These are phyloP conservation scores for Bombus pascuorum DNA, from an alignment of 1,140 invertebrate species.

Conservation along the genomic window DNA sequence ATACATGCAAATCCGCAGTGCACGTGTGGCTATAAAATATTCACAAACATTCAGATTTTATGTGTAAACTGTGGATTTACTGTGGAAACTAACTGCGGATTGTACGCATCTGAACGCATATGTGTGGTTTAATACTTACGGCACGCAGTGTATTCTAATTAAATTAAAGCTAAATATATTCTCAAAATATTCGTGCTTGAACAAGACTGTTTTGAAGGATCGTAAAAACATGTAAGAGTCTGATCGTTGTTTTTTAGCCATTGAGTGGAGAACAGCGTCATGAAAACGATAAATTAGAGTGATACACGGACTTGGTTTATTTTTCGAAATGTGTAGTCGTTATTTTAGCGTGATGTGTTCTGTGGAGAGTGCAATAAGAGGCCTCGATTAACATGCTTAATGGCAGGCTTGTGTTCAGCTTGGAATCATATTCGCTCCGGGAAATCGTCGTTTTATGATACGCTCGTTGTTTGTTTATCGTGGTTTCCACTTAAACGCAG, in stretches of 20 bases:
- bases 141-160: neutral
- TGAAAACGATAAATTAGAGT: neutral
- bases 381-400: slow-evolving; percentile 24
- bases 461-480: slow-evolving; percentile 18
- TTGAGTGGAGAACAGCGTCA: neutral
- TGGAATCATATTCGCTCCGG: slow-evolving; percentile 9
- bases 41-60: too few relatives aligned
- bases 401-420: neutral
- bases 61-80: too few relatives aligned
- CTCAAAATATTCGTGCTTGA: too few relatives aligned
- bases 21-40: too few relatives aligned
- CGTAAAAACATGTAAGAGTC: neutral
- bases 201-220: neutral
- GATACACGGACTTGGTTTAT: neutral
- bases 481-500: neutral
- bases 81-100: too few relatives aligned
- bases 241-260: neutral
- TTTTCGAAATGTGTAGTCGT: neutral
- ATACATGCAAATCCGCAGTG: too few relatives aligned
- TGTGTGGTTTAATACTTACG: too few relatives aligned
- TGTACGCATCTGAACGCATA: too few relatives aligned
- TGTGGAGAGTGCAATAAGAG: neutral
- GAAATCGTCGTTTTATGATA: neutral
- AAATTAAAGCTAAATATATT: neutral
- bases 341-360: neutral